Evolutionary conservation across 2,888 invertebrate species (phyloP), one percentile per base, ranked within the genome.

Genomic region (Phasia obesa): DNA sequence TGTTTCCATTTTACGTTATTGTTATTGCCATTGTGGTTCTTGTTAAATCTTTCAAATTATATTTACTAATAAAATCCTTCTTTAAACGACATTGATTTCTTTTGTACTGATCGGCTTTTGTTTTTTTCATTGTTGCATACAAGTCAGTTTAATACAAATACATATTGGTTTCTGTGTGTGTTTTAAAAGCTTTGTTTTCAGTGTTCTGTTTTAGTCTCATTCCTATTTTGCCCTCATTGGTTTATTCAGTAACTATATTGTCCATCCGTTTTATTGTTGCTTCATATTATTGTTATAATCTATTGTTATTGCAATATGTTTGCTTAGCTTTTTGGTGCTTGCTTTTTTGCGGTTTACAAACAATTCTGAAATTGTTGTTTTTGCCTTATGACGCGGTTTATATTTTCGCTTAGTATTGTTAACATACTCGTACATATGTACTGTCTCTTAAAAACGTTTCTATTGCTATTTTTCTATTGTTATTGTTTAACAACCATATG

Each of bases 221-320:
- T n/a, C 44, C 6, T 19, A 1, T 5, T 11, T 7, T 47, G 17
- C 17, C 13, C 13, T 27, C 17, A 47, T 11, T 47, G 17, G 27
- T 19, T 47, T 35, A 38, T 42, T 62, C 38, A n/a, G 9, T n/a
- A 11, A 42, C 15, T 38, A 21, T n/a, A 42, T 49, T 21, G 11
- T 17, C 17, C 25, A 55, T 51, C n/a, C 27, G 11, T 65, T 65
- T 35, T 70, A 57, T 57, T 59, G 15, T 57, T 25, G 38, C 3
- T 49, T 21, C 44, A 44, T 4, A n/a, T 65, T 59, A 51, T 64
- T 67, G 31, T 51, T 67, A 23, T 44, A 27, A 59, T 67, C 19
- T 59, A 51, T 67, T 57, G 59, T 59, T 75, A 75, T 75, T 59
- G 75, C 59, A 47, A 25, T 15, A 57, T 57, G 47, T 70, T 70